A percentile compares a stretch with the other conserved stretches of the same genome.
Conservation (phyloP, 1,140 invertebrate genomes). For the Trichomalopsis sarcophagae region DNA sequence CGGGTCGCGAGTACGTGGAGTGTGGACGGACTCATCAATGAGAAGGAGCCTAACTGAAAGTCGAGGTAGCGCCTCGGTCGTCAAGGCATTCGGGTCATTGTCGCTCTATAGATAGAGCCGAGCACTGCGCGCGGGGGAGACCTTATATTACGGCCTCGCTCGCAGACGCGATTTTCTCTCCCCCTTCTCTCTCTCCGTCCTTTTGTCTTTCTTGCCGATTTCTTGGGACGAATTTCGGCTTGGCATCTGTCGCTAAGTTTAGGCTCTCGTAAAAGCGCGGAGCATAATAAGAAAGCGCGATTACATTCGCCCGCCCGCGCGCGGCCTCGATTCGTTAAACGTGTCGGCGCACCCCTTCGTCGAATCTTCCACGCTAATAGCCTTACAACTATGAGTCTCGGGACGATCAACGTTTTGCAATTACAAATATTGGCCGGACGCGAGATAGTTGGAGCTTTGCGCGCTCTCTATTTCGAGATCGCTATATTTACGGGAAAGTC, state of each 20-base stretch:
- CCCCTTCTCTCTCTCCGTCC: too few species aligned
- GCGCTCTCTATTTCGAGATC: not conserved
- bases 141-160: conserved; percentile 57
- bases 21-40: too few species aligned
- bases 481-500: not conserved
- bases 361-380: conserved; percentile 4
- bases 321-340: conserved; percentile 17
- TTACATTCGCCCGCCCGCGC: conserved; percentile 3
- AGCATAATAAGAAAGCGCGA: conserved; percentile 22
- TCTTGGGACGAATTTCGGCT: not conserved
- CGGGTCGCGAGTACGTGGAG: not conserved
- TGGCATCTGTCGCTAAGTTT: conserved; percentile 1
- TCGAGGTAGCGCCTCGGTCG: conserved; percentile 51
- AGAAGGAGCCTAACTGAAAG: conserved; percentile 44
- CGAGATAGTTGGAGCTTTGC: not conserved
- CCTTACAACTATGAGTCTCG: too few species aligned
- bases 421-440: not conserved
- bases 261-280: conserved; percentile 5
- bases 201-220: too few species aligned
- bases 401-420: not conserved
- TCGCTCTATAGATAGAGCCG: conserved; percentile 68
- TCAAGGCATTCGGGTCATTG: conserved; percentile 71
- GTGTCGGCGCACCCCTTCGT: not conserved
- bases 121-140: conserved; percentile 32
- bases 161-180: not conserved